phyloP scores from a whole-genome alignment of 2,113 vertebrate species.

The Microtus ochrogaster region DNA sequence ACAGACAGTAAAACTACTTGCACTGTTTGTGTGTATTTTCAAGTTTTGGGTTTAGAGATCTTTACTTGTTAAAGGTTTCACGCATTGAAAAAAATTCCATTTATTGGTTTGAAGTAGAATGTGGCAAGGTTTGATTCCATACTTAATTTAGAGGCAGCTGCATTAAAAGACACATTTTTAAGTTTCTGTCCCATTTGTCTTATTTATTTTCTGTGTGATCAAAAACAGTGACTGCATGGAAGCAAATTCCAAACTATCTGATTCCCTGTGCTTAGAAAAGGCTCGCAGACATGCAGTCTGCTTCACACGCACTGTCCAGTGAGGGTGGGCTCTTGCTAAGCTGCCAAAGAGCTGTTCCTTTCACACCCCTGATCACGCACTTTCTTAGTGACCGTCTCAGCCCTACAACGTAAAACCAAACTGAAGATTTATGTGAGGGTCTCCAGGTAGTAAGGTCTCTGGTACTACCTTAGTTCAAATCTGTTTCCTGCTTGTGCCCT shows the following conservation, averaged over 20 bases:
- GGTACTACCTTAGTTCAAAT: background rate
- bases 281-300: background rate
- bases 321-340: background rate
- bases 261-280: constrained; percentile 43
- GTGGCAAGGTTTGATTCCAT: constrained; percentile 35
- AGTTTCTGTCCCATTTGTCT: constrained; percentile 39
- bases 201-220: constrained; percentile 15
- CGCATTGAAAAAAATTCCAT: constrained; percentile 51
- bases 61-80: constrained; percentile 51
- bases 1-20: background rate
- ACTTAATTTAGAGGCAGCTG: constrained; percentile 25
- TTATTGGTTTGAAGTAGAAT: constrained; percentile 54
- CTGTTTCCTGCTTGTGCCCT: background rate
- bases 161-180: constrained; percentile 37
- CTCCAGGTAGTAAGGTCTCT: background rate
- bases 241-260: constrained; percentile 37
- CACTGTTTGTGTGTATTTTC: constrained; percentile 45
- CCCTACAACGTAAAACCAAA: background rate
- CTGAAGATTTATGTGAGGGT: background rate
- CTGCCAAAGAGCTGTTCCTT: background rate
- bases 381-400: background rate
- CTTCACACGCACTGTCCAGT: background rate
- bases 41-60: constrained; percentile 16
- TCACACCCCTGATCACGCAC: background rate
- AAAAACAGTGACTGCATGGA: constrained; percentile 37